Percentiles rank a stretch among this genome's conserved stretches.
These are phyloP conservation scores for Aleiodes testaceus DNA, from an alignment of 2,888 invertebrate species.

Conservation along the genomic window DNA sequence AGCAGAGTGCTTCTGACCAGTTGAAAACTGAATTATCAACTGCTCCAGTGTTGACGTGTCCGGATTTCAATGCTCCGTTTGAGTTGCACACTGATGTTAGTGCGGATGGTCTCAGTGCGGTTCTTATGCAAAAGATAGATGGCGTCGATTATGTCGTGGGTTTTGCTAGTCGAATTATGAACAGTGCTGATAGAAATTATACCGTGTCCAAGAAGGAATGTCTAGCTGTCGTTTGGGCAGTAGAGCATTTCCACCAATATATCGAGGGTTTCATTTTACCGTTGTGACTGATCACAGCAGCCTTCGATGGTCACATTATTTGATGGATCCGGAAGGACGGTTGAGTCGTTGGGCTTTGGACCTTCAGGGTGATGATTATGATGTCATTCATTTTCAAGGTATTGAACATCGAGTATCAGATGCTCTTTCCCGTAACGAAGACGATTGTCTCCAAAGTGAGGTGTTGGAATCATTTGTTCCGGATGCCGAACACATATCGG, in stretches of 20 bases:
- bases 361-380: constrained; percentile 46
- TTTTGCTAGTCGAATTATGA: constrained; percentile 37
- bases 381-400: constrained; percentile 36
- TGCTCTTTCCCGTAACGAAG: constrained; percentile 40
- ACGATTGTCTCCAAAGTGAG: background rate
- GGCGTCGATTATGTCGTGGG: constrained; percentile 45
- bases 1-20: constrained; percentile 37
- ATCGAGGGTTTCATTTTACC: constrained; percentile 43
- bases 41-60: constrained; percentile 47
- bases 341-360: constrained; percentile 51
- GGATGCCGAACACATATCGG: too few species aligned
- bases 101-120: constrained; percentile 42
- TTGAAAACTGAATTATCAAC: constrained; percentile 33
- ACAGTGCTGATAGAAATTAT: background rate
- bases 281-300: constrained; percentile 44
- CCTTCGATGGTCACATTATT: constrained; percentile 50
- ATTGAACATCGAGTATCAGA: constrained; percentile 28
- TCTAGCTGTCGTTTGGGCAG: constrained; percentile 3
- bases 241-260: constrained; percentile 1
- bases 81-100: constrained; percentile 46
- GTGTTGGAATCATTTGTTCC: too few species aligned
- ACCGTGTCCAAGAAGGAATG: constrained; percentile 6
- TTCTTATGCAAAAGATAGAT: constrained; percentile 49
- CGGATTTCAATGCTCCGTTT: constrained; percentile 48
- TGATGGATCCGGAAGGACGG: constrained; percentile 49